Evolutionary conservation across 1,140 invertebrate genomes (phyloP), one percentile per base, ranked within the genome.

Genomic region (Euwallacea fornicatus): DNA sequence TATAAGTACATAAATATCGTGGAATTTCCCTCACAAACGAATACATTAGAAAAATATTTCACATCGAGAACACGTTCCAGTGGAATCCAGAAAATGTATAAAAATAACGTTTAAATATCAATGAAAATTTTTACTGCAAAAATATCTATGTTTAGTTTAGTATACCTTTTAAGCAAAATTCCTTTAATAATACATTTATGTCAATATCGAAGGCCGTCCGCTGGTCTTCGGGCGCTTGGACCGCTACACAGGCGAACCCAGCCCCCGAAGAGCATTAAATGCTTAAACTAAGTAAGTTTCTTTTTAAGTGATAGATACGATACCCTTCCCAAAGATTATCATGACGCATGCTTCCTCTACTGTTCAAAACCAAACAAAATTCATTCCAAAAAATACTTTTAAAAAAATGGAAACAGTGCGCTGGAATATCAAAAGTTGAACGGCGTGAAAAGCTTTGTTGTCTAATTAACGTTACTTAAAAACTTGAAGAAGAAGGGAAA

Each of bases 21-120:
- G 4, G 21, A 33, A 33, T 33, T 33, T 33, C 21, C 21, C 21
- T 33, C 21, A 73, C 75, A 74, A 75, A 78, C 76, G 73, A 74
- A 77, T 76, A 59, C 13, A 77, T 74, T 75, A 76, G 53, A 65
- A 73, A 78, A 65, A 71, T 79, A 80, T 80, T 78, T 78, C 76
- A 80, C 76, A 79, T 79, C 78, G 78, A 81, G 80, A 80, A 81
- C 80, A 81, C 80, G 80, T 80, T 80, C 42, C 78, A 79, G 79
- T 81, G 79, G 80, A 81, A 80, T 76, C 78, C 76, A 73, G 74
- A 78, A 77, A 75, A 76, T 76, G 46, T 69, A 72, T 76, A 69
- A 73, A 74, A 73, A 71, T 73, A 75, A 74, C 67, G 66, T 43
- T 70, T 50, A 70, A 71, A 75, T 62, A 44, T 65, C 71, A 70